Evolutionary conservation across 2,113 vertebrate genomes (phyloP).

Genomic region (Pedionomus torquatus): DNA sequence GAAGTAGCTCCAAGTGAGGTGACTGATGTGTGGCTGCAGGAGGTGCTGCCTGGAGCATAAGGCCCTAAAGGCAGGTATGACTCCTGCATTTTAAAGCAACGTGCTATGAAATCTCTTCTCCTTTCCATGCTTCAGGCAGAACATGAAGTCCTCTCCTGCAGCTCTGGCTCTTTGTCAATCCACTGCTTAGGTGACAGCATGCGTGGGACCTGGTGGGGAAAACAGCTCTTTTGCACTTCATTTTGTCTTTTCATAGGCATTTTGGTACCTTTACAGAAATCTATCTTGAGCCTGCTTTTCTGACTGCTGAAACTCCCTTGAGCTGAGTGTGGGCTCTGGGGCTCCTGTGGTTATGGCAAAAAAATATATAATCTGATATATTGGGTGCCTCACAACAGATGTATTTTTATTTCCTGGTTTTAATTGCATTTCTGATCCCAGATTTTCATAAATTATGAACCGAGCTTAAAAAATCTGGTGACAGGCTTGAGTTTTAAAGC

Average conservation of each 20-base stretch:
- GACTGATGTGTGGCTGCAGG: not conserved
- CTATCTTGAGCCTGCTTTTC: not conserved
- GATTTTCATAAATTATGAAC: not conserved
- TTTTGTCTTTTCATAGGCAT: not conserved
- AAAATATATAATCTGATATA: not conserved
- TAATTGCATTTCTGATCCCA: not conserved
- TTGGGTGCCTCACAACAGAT: not conserved
- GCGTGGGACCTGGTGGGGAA: not conserved
- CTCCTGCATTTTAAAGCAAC: not conserved
- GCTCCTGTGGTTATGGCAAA: not conserved
- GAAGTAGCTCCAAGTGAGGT: not conserved
- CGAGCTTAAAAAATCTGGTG: not conserved
- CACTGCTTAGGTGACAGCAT: not conserved
- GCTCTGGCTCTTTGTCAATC: not conserved
- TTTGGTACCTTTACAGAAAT: not conserved
- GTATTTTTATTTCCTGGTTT: not conserved
- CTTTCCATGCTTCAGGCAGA: not conserved
- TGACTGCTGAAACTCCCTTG: not conserved
- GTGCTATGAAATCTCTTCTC: not conserved
- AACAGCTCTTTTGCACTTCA: not conserved
- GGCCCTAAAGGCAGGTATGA: not conserved
- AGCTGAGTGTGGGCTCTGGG: not conserved
- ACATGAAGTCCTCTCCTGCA: not conserved
- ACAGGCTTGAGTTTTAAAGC: not conserved
- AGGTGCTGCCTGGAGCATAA: not conserved